phyloP scores from a whole-genome alignment of 2,113 vertebrate species.

The Toxotes jaculatrix region DNA sequence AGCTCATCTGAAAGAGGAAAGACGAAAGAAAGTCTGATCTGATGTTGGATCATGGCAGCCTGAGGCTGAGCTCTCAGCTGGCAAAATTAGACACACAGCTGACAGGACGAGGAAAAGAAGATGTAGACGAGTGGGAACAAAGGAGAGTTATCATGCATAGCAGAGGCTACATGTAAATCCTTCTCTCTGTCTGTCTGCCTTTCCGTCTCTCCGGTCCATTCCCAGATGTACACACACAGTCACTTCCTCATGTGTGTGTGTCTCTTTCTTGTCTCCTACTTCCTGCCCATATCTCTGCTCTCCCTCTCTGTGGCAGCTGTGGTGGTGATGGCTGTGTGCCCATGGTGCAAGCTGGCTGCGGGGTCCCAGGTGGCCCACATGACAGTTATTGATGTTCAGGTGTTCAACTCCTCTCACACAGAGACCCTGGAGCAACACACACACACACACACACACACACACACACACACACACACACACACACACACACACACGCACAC shows the following conservation, averaged over 20 bases:
- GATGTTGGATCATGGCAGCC: constrained; percentile 59
- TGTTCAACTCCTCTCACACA: constrained; percentile 82
- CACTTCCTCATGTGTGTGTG: constrained; percentile 52
- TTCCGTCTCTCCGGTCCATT: constrained; percentile 51
- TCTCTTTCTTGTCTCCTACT: constrained; percentile 54
- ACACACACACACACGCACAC: constrained; percentile 8
- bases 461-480: constrained; percentile 16
- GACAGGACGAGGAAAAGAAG: constrained; percentile 49
- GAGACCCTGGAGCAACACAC: constrained; percentile 77
- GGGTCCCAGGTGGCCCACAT: constrained; percentile 85
- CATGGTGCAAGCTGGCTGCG: constrained; percentile 81
- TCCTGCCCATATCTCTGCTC: constrained; percentile 50
- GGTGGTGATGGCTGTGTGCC: constrained; percentile 83
- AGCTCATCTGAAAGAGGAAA: constrained; percentile 42
- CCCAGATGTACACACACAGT: constrained; percentile 62
- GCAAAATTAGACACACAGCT: constrained; percentile 63
- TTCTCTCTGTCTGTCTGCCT: constrained; percentile 52
- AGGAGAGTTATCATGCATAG: constrained; percentile 54
- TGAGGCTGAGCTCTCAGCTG: constrained; percentile 72
- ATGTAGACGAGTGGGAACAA: constrained; percentile 58
- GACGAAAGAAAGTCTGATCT: constrained; percentile 50
- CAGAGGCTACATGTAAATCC: constrained; percentile 56
- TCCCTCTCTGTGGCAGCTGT: constrained; percentile 81
- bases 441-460: constrained; percentile 37
- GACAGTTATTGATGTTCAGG: constrained; percentile 89